Base-by-base conservation (phyloP, 2,113 vertebrate species). In the Oreochromis aureus region DNA sequence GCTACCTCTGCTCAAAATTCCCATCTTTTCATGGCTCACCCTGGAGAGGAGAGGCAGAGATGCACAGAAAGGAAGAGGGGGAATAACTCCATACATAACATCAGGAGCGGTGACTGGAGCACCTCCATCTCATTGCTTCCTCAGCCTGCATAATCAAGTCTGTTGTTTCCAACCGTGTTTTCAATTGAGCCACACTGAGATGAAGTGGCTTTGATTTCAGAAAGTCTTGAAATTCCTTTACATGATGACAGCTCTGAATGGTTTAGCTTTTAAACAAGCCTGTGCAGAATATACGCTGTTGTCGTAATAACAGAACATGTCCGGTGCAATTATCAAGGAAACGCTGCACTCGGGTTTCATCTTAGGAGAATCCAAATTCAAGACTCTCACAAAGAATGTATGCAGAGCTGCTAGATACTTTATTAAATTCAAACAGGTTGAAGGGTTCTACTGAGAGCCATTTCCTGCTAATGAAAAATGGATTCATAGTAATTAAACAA, bases 1-100 rank as follows among this genome's bases (percentile, higher is more conserved):
- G 89, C 88, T 83, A 87, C 94, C 94, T 91, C 90, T 94, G 93
- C 93, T 88, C 90, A 89, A 92, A 92, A 93, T 88, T 94, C 83
- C 69, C 81, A 82, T 94, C 93, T 89, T 93, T 89, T 92, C 87
- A 90, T 90, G 56, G 58, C 34, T 82, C 59, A 89, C 86, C 86
- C 89, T 71, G 76, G 91, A 91, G 94, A 82, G 55, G 12, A 27
- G 44, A 78, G 66, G 32, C 24, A 53, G 82, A 48, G 7, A 15
- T 32, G 12, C 66, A 6, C 34, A 22, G 54, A 63, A 39, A 56
- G 30, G 11, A n/a, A 27, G 51, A 22, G 73, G 71, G 56, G 41
- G 61, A 69, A 80, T 55, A 83, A 66, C 86, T 89, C 87, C 82
- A 88, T 83, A 86, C 86, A 92, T 83, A 76, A 84, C 82, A 88